Percentiles rank a stretch among this genome's conserved stretches.
Conservation (phyloP, 2,113 vertebrate species). For the Meles meles region DNA sequence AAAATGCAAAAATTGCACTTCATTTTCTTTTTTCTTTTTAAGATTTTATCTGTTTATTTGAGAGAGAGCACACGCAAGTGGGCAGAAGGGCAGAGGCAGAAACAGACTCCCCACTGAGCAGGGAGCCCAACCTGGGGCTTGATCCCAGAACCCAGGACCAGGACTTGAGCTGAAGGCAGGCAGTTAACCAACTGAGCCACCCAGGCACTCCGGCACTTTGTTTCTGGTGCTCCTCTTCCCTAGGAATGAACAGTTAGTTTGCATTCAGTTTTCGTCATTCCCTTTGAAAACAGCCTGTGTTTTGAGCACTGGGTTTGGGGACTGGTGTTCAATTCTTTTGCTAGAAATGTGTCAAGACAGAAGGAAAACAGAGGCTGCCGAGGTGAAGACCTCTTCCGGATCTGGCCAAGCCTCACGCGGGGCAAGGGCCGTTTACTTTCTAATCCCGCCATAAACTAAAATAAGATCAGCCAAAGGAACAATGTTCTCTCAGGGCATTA, state of each 20-base stretch:
- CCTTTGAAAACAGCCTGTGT: not conserved
- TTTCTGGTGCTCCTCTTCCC: not conserved
- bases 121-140: not conserved
- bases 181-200: not conserved
- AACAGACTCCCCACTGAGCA: not conserved
- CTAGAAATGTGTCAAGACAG: not conserved
- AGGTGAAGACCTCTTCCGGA: not conserved
- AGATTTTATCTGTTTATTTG: not conserved
- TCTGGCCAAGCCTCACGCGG: rapidly evolving
- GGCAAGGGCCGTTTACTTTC: not conserved
- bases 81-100: not conserved
- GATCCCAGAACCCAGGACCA: not conserved
- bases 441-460: rapidly evolving
- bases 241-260: not conserved
- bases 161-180: not conserved
- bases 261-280: not conserved
- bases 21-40: not conserved
- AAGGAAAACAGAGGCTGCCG: rapidly evolving
- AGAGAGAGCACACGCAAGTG: not conserved
- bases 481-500: not conserved
- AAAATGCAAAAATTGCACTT: not conserved
- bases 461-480: too few relatives aligned
- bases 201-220: not conserved
- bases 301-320: not conserved
- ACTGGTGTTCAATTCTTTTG: not conserved